phyloP scores from a whole-genome alignment of 2,888 invertebrate genomes.

The Ochropacha duplaris region DNA sequence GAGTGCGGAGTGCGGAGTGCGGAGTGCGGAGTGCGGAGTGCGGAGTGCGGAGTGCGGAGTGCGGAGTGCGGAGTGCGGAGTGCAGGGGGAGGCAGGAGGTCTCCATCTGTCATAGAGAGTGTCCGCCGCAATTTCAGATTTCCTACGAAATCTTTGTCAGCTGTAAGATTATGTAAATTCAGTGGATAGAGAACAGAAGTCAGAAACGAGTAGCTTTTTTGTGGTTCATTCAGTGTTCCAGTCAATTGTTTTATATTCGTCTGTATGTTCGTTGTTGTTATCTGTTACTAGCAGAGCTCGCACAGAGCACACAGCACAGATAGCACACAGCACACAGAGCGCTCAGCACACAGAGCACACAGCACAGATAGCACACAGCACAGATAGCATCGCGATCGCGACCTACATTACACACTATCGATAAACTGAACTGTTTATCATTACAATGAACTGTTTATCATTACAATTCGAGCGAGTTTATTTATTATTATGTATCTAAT shows the following conservation, averaged over 20 bases:
- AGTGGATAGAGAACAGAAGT: slow-evolving; percentile 47
- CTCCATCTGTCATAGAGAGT: slow-evolving; percentile 6
- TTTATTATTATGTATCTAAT: background rate
- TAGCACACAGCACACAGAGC: no score
- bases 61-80: background rate
- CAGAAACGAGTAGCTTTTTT: slow-evolving; percentile 43
- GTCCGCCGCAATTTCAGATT: slow-evolving; percentile 14
- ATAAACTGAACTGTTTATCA: no score
- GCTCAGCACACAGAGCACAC: no score
- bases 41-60: background rate
- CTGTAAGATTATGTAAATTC: slow-evolving; percentile 46
- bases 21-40: no score
- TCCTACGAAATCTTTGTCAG: slow-evolving; percentile 31
- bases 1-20: no score
- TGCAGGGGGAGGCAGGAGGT: background rate
- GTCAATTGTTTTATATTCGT: slow-evolving; percentile 57
- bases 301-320: no score
- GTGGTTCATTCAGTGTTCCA: slow-evolving; percentile 38
- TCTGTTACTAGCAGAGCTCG: no score
- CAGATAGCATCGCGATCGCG: no score
- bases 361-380: no score
- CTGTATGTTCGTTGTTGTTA: no score
- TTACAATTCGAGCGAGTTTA: no score
- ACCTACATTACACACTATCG: no score
- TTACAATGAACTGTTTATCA: background rate